These are phyloP conservation scores for Drosophila emarginata DNA, from an alignment of 2,888 invertebrate species.

Conservation along the genomic window DNA sequence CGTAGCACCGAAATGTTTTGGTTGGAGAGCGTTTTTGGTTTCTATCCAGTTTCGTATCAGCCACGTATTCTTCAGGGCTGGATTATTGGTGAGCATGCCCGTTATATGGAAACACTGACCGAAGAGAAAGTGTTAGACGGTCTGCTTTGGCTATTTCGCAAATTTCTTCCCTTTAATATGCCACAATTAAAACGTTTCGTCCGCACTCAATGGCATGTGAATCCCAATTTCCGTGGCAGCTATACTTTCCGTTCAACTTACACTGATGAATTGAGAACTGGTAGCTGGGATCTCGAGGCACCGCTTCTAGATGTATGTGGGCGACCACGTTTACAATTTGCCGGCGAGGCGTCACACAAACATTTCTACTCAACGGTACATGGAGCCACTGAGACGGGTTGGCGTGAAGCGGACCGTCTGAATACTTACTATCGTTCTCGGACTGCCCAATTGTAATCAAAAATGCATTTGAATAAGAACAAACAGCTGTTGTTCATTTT, in stretches of 20 bases:
- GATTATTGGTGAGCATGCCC: conserved; percentile 86
- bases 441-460: conserved; percentile 58
- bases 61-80: conserved; percentile 87
- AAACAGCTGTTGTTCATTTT: background rate
- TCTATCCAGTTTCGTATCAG: conserved; percentile 86
- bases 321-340: conserved; percentile 85
- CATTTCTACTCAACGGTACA: conserved; percentile 87
- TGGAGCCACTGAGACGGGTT: conserved; percentile 89
- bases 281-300: conserved; percentile 84
- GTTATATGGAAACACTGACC: conserved; percentile 85
- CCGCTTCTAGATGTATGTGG: conserved; percentile 82
- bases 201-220: conserved; percentile 87
- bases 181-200: conserved; percentile 58
- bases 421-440: conserved; percentile 76
- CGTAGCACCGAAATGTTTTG: conserved; percentile 82
- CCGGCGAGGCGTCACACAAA: conserved; percentile 87
- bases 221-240: conserved; percentile 86
- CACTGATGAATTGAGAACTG: conserved; percentile 84
- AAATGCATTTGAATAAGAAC: background rate
- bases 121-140: conserved; percentile 82
- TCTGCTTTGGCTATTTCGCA: conserved; percentile 71
- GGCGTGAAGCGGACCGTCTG: conserved; percentile 87
- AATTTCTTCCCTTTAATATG: conserved; percentile 69
- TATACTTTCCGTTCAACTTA: conserved; percentile 86
- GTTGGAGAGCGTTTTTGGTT: conserved; percentile 86